These are phyloP conservation scores for Cavia aperea DNA, from an alignment of 2,113 vertebrate species.

Conservation along the genomic window DNA sequence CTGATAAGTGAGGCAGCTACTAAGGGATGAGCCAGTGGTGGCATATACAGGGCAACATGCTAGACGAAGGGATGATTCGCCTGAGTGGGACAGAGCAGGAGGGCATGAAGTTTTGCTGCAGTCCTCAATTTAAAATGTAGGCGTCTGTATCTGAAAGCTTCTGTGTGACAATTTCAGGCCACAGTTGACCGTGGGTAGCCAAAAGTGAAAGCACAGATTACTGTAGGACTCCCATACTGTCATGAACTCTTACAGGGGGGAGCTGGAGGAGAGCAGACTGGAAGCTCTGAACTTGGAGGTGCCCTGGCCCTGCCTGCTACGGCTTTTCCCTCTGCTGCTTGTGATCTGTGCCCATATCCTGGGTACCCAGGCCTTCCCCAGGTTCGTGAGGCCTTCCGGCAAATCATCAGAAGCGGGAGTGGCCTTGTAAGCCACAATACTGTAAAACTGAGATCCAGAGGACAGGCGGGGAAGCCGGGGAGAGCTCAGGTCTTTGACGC, in stretches of 20 bases:
- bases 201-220: neutral
- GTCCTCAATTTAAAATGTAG: neutral
- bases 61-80: neutral
- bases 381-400: neutral
- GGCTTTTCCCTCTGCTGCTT: neutral
- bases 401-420: neutral
- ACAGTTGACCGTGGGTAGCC: neutral
- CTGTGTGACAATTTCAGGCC: neutral
- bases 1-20: neutral
- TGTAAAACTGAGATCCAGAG: neutral
- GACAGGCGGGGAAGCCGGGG: neutral
- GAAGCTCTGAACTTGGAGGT: neutral
- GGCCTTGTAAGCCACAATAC: no score
- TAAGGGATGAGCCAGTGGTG: neutral
- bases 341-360: fast-evolving
- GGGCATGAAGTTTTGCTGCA: neutral
- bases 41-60: fast-evolving
- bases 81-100: no score
- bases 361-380: neutral
- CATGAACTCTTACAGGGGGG: neutral
- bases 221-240: fast-evolving
- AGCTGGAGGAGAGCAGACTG: fast-evolving
- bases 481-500: neutral
- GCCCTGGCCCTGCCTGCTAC: neutral
- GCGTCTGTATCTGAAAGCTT: neutral